Percentiles rank a stretch among this genome's conserved stretches.
These are phyloP conservation scores for Drosophila macrospina DNA, from an alignment of 2,888 invertebrate species.

Conservation along the genomic window DNA sequence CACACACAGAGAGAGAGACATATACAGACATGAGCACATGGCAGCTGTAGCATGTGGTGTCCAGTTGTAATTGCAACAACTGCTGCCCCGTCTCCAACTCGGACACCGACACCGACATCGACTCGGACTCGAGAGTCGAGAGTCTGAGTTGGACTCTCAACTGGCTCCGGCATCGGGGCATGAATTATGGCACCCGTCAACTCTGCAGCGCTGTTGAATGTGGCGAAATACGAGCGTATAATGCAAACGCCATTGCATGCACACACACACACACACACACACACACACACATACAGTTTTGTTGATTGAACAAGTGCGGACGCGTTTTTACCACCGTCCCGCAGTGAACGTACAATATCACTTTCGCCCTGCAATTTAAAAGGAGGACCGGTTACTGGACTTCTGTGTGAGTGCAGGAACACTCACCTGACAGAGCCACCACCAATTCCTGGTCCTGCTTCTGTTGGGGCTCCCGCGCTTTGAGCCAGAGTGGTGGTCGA, in stretches of 20 bases:
- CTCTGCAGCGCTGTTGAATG: slow-evolving; percentile 76
- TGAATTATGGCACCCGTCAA: slow-evolving; percentile 81
- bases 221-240: slow-evolving; percentile 82
- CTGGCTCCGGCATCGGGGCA: slow-evolving; percentile 63
- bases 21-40: slow-evolving; percentile 51
- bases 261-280: slow-evolving; percentile 45
- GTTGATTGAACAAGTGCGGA: too few relatives aligned
- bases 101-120: slow-evolving; percentile 26
- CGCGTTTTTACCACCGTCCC: too few relatives aligned
- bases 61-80: slow-evolving; percentile 78
- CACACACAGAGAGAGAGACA: slow-evolving; percentile 16
- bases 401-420: too few relatives aligned
- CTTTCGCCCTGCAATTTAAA: too few relatives aligned
- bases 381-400: too few relatives aligned
- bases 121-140: slow-evolving; percentile 24
- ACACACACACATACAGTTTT: slow-evolving; percentile 30
- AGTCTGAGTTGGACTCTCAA: slow-evolving; percentile 44
- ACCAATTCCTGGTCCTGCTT: too few relatives aligned
- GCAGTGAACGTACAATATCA: too few relatives aligned
- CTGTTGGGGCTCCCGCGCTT: too few relatives aligned
- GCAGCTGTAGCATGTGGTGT: slow-evolving; percentile 78
- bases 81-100: slow-evolving; percentile 56
- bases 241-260: slow-evolving; percentile 80
- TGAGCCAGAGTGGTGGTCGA: too few relatives aligned
- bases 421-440: too few relatives aligned